A percentile compares a stretch with the other conserved stretches of the same genome.
These are phyloP conservation scores for Perca schrenkii DNA, from an alignment of 2,113 vertebrate species.

Conservation along the genomic window DNA sequence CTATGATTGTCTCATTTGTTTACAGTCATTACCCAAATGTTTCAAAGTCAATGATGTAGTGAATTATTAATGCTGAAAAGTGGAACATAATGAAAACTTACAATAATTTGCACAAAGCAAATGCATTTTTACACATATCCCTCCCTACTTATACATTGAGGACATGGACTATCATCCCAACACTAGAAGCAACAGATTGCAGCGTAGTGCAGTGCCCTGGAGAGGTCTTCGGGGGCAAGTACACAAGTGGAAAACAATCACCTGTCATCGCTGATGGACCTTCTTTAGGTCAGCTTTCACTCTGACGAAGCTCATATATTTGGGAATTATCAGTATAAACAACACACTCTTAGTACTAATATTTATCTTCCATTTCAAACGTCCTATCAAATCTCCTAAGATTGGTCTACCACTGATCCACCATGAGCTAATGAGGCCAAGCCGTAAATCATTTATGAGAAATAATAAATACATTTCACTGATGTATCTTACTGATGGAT, in stretches of 20 bases:
- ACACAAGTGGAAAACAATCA: conserved; percentile 22
- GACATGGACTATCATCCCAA: not conserved
- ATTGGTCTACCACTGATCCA: not conserved
- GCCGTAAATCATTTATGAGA: conserved; percentile 27
- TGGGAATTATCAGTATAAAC: not conserved
- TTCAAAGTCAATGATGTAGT: conserved; percentile 59
- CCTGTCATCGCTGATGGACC: not conserved
- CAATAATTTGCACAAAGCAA: conserved; percentile 41
- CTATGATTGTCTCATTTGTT: conserved; percentile 55
- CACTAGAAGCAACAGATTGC: conserved; percentile 20
- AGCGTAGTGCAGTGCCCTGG: not conserved
- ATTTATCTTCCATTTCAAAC: not conserved
- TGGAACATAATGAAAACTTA: conserved; percentile 51
- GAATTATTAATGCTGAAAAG: conserved; percentile 60
- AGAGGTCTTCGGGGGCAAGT: not conserved
- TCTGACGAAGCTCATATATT: not conserved
- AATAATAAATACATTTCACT: not conserved
- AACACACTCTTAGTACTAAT: not conserved
- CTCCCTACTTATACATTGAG: conserved; percentile 29
- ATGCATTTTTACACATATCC: conserved; percentile 6
- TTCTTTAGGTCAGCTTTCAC: conserved; percentile 8
- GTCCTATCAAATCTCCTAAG: conserved; percentile 3
- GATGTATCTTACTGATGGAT: conserved; percentile 14
- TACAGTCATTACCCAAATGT: conserved; percentile 66
- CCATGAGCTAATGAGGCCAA: not conserved